Base-by-base conservation (phyloP, 2,888 invertebrate species). In the Cataglyphis albicans region DNA sequence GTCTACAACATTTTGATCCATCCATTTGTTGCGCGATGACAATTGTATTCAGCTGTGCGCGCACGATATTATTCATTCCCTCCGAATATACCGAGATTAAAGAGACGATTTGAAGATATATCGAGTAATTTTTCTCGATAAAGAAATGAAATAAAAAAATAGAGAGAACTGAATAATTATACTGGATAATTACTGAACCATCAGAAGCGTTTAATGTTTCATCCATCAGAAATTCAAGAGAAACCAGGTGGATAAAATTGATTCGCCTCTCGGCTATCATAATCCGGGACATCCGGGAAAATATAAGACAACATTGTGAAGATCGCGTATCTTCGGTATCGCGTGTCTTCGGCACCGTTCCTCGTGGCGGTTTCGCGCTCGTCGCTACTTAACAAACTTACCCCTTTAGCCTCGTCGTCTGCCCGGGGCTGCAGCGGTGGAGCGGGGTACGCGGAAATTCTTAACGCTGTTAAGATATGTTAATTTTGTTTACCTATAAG, bases 401-500 rank as follows among this genome's bases (percentile, higher is more conserved):
- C 88, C 91, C 92, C 90, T 90, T 89, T 90, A 87, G 88, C 85
- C 87, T 74, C 84, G 72, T 75, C 87, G 82, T 88, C 87, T 88
- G 89, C 84, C 82, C 84, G 78, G 76, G 81, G 85, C 84, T 65
- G 61, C 61, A 65, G 84, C 76, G 74, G 83, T 84, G 87, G 90
- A 85, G 85, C 88, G 84, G 87, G 89, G 89, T 88, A 89, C 89
- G 88, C 87, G 91, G 93, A 93, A 94, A 94, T 94, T 94, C 94
- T 94, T 94, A 94, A 94, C 94, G 92, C 93, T 94, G 94, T 94
- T 94, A 94, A 94, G 94, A 94, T 94, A 94, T 94, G 94, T 93
- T 94, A 94, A 94, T 94, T 93, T 94, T 94, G 94, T 94, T 94
- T 94, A 94, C 94, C 94, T 94, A 94, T 94, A 94, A 94, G 94